Percentiles rank a stretch among this genome's conserved stretches.
Evolutionary conservation across 23 tunicate species (phyloP).

Genomic region (Botrylloides violaceus): DNA sequence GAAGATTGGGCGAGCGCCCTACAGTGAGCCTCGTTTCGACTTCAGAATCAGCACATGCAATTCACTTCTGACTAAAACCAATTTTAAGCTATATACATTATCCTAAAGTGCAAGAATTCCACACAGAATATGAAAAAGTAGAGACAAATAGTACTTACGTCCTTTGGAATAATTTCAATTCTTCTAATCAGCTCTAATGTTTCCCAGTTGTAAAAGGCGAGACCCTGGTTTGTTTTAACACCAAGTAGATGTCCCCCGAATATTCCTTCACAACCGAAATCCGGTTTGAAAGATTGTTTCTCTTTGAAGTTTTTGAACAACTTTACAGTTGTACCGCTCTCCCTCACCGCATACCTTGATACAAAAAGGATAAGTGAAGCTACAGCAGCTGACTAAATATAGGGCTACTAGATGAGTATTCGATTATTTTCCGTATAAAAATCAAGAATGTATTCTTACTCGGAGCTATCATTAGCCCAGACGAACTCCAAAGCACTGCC

Average conservation of each 20-base stretch:
- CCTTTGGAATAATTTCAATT: slow-evolving; percentile 88
- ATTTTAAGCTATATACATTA: neutral
- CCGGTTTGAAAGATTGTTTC: slow-evolving; percentile 86
- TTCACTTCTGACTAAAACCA: too few species aligned
- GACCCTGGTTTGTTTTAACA: slow-evolving; percentile 70
- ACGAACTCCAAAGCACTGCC: slow-evolving; percentile 95
- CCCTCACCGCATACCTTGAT: slow-evolving; percentile 85
- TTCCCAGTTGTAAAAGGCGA: slow-evolving; percentile 97
- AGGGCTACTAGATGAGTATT: neutral
- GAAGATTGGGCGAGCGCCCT: too few species aligned
- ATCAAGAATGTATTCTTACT: slow-evolving; percentile 27
- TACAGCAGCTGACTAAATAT: neutral
- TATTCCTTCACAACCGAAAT: slow-evolving; percentile 95
- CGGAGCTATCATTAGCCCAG: slow-evolving; percentile 90
- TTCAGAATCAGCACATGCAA: too few species aligned
- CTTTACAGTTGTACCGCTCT: slow-evolving; percentile 61
- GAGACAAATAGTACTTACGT: slow-evolving; percentile 41
- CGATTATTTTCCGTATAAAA: neutral
- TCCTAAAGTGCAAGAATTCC: neutral
- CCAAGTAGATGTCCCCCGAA: slow-evolving; percentile 88
- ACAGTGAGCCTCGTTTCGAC: too few species aligned
- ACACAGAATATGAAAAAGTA: neutral
- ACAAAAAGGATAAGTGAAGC: neutral
- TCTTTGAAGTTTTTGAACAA: slow-evolving; percentile 86
- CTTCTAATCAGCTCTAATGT: slow-evolving; percentile 63